Evolutionary conservation across 2,113 vertebrate species (phyloP).

Genomic region (Chaetodon auriga): DNA sequence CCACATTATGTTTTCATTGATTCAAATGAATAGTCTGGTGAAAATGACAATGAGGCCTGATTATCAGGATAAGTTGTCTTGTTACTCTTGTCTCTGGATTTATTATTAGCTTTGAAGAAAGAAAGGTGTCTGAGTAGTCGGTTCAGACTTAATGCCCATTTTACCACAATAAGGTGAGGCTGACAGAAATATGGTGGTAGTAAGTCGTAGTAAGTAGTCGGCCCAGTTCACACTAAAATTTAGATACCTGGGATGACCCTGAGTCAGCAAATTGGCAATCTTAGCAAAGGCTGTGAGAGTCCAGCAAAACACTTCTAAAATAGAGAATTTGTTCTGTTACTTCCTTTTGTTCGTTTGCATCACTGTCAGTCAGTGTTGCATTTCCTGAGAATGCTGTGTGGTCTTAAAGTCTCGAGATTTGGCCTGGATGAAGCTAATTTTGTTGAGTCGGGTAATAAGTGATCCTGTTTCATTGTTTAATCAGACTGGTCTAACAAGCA

Average conservation of each 20-base stretch:
- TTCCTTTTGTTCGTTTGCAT: constrained; percentile 1
- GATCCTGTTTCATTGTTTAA: not conserved
- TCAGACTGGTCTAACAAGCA: constrained; percentile 20
- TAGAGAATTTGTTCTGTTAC: not conserved
- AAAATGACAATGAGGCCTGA: not conserved
- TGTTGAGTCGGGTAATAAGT: not conserved
- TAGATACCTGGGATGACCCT: not conserved
- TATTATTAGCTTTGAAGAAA: not conserved
- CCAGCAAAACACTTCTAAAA: not conserved
- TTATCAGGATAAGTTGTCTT: not conserved
- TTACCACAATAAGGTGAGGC: not conserved
- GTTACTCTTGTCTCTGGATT: not conserved
- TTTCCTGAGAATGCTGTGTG: not conserved
- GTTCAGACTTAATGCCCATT: not conserved
- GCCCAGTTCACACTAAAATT: not conserved
- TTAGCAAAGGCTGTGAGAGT: not conserved
- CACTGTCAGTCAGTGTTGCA: not conserved
- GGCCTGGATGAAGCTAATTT: not conserved
- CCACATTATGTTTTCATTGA: not conserved
- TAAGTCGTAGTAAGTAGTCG: not conserved
- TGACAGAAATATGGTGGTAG: not conserved
- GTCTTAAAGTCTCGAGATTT: not conserved
- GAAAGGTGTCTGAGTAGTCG: not conserved
- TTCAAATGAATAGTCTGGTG: not conserved
- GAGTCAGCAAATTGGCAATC: not conserved